These are phyloP conservation scores for Cichladusa arquata DNA, from an alignment of 2,113 vertebrate species.

Conservation along the genomic window DNA sequence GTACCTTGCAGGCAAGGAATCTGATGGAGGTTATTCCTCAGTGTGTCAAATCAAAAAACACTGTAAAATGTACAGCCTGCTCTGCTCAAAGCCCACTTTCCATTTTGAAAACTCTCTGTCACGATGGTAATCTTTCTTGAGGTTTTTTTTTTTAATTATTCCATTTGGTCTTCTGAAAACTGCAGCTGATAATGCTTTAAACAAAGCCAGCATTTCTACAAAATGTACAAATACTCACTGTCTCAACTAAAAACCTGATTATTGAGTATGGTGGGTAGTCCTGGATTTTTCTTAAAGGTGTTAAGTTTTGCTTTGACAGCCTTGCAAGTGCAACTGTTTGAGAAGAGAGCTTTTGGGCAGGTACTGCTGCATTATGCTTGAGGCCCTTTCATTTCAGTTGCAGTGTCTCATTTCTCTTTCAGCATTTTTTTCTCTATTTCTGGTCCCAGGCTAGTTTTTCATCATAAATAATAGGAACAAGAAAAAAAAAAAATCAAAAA, in stretches of 20 bases:
- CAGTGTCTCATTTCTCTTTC: neutral
- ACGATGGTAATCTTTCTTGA: neutral
- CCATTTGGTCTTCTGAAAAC: neutral
- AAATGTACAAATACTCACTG: neutral
- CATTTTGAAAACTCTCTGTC: neutral
- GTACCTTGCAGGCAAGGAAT: neutral
- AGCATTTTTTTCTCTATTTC: neutral
- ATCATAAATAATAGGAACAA: neutral
- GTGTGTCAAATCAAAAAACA: neutral
- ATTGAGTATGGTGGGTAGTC: neutral
- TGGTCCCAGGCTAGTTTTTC: neutral
- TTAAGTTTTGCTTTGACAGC: neutral
- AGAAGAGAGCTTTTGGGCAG: neutral
- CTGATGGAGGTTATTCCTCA: neutral
- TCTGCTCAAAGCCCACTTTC: neutral
- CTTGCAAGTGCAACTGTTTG: neutral
- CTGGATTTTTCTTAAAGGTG: neutral
- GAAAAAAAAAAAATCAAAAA: neutral
- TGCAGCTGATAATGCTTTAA: neutral
- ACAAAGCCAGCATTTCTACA: neutral
- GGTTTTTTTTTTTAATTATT: neutral
- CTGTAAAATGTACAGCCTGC: conserved; percentile 5
- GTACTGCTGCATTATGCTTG: neutral
- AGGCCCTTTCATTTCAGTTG: neutral
- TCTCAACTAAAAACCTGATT: neutral